phyloP scores from a whole-genome alignment of 2,888 invertebrate species.

The Cerastoderma edule region DNA sequence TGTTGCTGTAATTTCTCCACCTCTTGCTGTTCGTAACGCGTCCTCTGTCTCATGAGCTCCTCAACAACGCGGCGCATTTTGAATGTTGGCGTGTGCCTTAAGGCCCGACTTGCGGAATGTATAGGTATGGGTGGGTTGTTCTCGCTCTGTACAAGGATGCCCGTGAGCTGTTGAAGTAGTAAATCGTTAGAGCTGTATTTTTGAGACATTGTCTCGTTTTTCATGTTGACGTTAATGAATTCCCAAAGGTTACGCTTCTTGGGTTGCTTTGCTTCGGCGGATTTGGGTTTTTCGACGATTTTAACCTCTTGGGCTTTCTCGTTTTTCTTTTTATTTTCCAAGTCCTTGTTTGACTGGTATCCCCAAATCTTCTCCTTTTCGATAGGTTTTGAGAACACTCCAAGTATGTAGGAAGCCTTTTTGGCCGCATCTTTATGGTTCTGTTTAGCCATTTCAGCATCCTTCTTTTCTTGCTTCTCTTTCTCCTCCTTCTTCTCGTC shows the following conservation, averaged over 20 bases:
- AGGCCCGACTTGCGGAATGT: slow-evolving; percentile 74
- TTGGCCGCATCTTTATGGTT: slow-evolving; percentile 29
- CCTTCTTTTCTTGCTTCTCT: slow-evolving; percentile 35
- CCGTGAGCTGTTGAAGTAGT: slow-evolving; percentile 75
- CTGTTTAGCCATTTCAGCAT: slow-evolving; percentile 29
- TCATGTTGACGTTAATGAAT: slow-evolving; percentile 66
- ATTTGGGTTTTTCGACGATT: slow-evolving; percentile 33
- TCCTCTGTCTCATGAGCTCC: slow-evolving; percentile 72
- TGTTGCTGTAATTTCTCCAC: slow-evolving; percentile 70
- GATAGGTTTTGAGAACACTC: slow-evolving; percentile 60
- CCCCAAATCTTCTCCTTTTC: slow-evolving; percentile 50
- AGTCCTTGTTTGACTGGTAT: slow-evolving; percentile 25
- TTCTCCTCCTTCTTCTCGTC: no score
- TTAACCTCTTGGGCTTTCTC: slow-evolving; percentile 26
- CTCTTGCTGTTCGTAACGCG: slow-evolving; percentile 75
- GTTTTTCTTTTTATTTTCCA: slow-evolving; percentile 29
- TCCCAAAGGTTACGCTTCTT: slow-evolving; percentile 68
- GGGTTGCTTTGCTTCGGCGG: slow-evolving; percentile 34
- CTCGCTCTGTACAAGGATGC: slow-evolving; percentile 66
- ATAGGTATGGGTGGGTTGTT: slow-evolving; percentile 68
- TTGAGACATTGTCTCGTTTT: slow-evolving; percentile 60
- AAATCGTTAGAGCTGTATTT: slow-evolving; percentile 72
- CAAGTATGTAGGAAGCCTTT: slow-evolving; percentile 57
- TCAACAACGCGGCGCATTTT: slow-evolving; percentile 80
- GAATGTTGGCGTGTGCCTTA: slow-evolving; percentile 79